Percentiles rank a stretch among this genome's conserved stretches.
Evolutionary conservation across 2,888 invertebrate genomes (phyloP).

Genomic region (Drosophila emarginata): DNA sequence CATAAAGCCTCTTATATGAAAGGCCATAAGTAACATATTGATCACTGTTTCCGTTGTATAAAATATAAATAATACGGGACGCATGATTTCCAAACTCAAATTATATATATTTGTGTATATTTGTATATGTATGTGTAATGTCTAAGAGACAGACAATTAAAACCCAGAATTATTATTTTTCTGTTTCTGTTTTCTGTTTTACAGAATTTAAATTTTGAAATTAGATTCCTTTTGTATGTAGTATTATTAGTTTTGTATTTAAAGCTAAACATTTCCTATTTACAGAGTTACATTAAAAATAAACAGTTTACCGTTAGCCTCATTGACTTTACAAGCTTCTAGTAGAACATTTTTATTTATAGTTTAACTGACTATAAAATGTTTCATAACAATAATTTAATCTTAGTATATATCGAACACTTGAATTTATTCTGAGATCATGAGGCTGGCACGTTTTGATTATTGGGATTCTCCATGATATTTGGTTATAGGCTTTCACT

Average conservation of each 20-base stretch:
- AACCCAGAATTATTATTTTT: no score
- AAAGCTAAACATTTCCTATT: neutral
- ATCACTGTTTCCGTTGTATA: conserved; percentile 41
- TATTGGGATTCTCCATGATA: neutral
- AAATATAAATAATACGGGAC: conserved; percentile 44
- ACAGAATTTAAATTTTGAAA: neutral
- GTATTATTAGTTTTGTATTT: neutral
- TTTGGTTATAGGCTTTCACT: neutral
- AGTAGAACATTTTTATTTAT: neutral
- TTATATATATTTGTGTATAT: neutral
- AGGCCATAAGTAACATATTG: conserved; percentile 28
- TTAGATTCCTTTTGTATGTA: neutral
- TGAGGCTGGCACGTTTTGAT: neutral
- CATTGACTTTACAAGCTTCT: conserved; percentile 1
- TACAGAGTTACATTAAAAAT: neutral
- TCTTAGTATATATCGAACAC: neutral
- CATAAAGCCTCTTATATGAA: conserved; percentile 39
- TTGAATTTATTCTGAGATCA: neutral
- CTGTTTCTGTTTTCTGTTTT: no score
- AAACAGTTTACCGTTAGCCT: neutral
- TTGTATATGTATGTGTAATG: neutral
- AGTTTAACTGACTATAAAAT: neutral
- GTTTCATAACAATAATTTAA: neutral
- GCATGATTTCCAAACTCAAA: conserved; percentile 18
- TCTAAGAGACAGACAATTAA: neutral